Evolutionary conservation across 2,888 invertebrate genomes (phyloP).

Genomic region (Brachypalpus laphriformis): DNA sequence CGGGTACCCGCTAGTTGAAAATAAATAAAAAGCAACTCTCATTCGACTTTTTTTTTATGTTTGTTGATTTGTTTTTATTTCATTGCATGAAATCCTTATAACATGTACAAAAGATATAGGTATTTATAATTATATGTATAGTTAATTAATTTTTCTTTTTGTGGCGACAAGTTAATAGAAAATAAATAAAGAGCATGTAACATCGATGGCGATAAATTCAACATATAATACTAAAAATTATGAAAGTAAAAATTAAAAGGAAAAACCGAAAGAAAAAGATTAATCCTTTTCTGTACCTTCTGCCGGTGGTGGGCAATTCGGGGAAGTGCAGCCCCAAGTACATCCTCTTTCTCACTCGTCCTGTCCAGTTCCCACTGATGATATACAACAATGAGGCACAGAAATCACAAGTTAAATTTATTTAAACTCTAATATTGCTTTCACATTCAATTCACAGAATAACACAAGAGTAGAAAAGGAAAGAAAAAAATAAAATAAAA

Average conservation of each 20-base stretch:
- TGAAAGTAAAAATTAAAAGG: conserved; percentile 3
- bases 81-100: conserved; percentile 72
- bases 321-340: not conserved
- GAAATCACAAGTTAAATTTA: conserved; percentile 58
- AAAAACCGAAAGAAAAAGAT: not conserved
- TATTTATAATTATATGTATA: conserved; percentile 65
- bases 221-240: conserved; percentile 40
- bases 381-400: conserved; percentile 18
- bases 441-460: conserved; percentile 53
- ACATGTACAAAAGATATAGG: conserved; percentile 74
- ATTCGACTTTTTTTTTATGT: conserved; percentile 18
- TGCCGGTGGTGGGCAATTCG: conserved; percentile 22
- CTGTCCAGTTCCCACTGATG: not conserved
- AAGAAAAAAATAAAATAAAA: conserved; percentile 12
- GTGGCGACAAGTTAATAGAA: conserved; percentile 54
- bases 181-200: conserved; percentile 67
- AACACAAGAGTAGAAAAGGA: conserved; percentile 38
- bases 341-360: not conserved
- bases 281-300: conserved; percentile 23
- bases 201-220: conserved; percentile 59
- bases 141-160: conserved; percentile 53
- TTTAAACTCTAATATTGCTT: conserved; percentile 72
- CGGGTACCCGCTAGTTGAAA: too few relatives aligned
- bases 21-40: too few relatives aligned
- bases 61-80: conserved; percentile 63